phyloP scores from a whole-genome alignment of 2,113 vertebrate species.

The Dipodomys spectabilis region DNA sequence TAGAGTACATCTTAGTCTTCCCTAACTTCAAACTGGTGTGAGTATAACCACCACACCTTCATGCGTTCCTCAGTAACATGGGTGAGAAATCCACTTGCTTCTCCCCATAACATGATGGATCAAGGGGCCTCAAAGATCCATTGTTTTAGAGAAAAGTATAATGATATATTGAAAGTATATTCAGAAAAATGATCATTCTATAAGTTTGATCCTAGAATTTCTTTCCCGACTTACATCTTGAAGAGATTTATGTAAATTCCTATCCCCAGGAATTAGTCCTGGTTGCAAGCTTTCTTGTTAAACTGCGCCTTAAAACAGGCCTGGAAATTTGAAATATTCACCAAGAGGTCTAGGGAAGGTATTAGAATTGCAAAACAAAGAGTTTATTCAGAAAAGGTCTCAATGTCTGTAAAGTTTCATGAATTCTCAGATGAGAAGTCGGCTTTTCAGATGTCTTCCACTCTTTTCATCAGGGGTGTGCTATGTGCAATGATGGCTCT shows the following conservation, averaged over 20 bases:
- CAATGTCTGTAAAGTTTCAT: background rate
- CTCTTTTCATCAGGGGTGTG: background rate
- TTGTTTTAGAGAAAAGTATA: slow-evolving; percentile 11
- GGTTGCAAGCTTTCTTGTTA: background rate
- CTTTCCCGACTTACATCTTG: background rate
- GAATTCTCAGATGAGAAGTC: background rate
- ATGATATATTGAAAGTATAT: background rate
- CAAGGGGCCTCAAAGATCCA: background rate
- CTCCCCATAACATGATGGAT: background rate
- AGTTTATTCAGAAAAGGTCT: background rate
- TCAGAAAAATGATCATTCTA: background rate
- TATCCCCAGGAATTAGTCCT: background rate
- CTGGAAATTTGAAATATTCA: slow-evolving; percentile 26
- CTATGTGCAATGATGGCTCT: background rate
- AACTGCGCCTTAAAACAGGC: slow-evolving; percentile 3
- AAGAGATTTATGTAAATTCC: background rate
- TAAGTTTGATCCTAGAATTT: background rate
- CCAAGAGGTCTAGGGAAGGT: background rate
- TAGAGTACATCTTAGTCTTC: slow-evolving; percentile 1
- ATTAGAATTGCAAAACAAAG: background rate
- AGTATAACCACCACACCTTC: background rate
- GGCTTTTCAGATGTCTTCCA: background rate
- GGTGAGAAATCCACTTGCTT: background rate
- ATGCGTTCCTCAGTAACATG: background rate
- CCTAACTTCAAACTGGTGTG: background rate